A percentile compares a stretch with the other conserved stretches of the same genome.
These are phyloP conservation scores for Gymnosoma rotundatum DNA, from an alignment of 2,888 invertebrate species.

Conservation along the genomic window DNA sequence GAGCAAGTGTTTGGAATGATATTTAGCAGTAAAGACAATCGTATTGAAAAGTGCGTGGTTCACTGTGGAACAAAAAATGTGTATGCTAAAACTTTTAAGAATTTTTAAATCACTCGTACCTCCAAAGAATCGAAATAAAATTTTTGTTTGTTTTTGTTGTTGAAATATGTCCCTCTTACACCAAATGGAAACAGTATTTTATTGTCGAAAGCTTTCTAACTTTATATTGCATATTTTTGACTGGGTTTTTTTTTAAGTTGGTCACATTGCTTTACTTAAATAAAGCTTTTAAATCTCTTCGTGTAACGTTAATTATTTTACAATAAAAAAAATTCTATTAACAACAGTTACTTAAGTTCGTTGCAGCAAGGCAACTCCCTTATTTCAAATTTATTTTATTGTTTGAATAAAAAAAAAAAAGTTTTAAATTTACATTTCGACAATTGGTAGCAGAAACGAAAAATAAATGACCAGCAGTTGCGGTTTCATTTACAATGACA, in stretches of 20 bases:
- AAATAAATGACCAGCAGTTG: constrained; percentile 45
- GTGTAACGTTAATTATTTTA: constrained; percentile 10
- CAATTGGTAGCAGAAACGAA: constrained; percentile 37
- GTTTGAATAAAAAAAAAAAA: constrained; percentile 4
- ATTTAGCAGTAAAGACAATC: too few species aligned
- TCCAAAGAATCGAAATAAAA: too few species aligned
- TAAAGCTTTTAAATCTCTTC: constrained; percentile 12
- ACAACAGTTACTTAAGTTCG: constrained; percentile 13
- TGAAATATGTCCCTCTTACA: too few species aligned
- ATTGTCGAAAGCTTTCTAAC: too few species aligned
- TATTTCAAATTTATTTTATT: constrained; percentile 35
- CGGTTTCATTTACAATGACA: constrained; percentile 47
- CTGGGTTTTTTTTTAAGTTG: background rate
- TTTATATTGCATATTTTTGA: too few species aligned
- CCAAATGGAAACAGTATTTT: too few species aligned
- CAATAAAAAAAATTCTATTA: constrained; percentile 47
- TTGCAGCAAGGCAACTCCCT: constrained; percentile 50
- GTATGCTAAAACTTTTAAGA: too few species aligned
- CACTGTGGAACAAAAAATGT: too few species aligned
- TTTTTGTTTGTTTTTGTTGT: too few species aligned
- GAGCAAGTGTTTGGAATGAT: too few species aligned
- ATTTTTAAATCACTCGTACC: too few species aligned
- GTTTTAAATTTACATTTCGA: background rate
- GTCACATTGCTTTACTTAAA: background rate
- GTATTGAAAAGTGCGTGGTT: too few species aligned